These are phyloP conservation scores for Anagyrus pseudococci DNA, from an alignment of 2,888 invertebrate species.

Conservation along the genomic window DNA sequence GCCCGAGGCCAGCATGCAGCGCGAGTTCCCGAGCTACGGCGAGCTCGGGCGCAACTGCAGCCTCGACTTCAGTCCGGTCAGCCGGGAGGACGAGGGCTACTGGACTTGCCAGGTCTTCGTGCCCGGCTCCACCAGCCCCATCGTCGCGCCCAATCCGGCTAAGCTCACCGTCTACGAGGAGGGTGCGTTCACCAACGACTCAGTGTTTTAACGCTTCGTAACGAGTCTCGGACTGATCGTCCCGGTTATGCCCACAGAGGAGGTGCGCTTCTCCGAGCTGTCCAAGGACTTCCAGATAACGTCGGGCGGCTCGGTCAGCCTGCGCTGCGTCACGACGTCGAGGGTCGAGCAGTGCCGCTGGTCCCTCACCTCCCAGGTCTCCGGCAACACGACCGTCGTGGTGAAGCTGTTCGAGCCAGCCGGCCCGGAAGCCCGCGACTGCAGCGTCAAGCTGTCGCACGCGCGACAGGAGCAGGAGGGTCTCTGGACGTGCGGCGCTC, in stretches of 20 bases:
- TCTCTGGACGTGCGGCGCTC: conserved; percentile 59
- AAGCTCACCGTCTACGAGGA: conserved; percentile 55
- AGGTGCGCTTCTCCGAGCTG: conserved; percentile 57
- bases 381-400: conserved; percentile 54
- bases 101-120: conserved; percentile 56
- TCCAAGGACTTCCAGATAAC: conserved; percentile 59
- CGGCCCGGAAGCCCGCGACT: conserved; percentile 56
- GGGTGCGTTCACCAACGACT: conserved; percentile 47
- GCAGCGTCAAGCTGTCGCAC: conserved; percentile 56
- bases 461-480: conserved; percentile 58
- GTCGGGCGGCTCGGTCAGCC: conserved; percentile 53
- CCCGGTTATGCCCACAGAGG: conserved; percentile 47
- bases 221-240: no score
- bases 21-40: conserved; percentile 54
- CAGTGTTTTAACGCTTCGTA: no score
- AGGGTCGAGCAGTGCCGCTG: conserved; percentile 58
- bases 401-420: conserved; percentile 57
- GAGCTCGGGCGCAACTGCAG: conserved; percentile 56
- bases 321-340: conserved; percentile 56
- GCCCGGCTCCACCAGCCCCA: conserved; percentile 47
- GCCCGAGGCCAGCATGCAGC: conserved; percentile 45
- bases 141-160: conserved; percentile 46
- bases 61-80: conserved; percentile 46
- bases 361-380: conserved; percentile 56
- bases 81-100: conserved; percentile 53